Evolutionary conservation across 2,113 vertebrate genomes (phyloP).

Genomic region (Podocnemis expansa): DNA sequence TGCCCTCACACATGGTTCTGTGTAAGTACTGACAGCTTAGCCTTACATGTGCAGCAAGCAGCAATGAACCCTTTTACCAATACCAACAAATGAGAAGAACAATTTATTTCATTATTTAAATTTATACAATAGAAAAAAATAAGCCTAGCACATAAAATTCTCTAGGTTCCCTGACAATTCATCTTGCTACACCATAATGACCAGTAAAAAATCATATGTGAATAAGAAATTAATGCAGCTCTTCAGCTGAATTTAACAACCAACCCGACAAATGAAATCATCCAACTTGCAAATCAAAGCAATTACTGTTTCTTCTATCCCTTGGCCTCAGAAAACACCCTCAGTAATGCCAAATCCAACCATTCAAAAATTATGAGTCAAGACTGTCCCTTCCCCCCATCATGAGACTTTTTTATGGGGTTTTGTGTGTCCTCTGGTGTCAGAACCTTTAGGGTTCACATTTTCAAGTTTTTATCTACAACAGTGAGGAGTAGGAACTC

Average conservation of each 20-base stretch:
- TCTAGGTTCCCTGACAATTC: background rate
- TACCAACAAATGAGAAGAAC: background rate
- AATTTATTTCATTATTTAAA: background rate
- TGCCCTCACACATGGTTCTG: too few species aligned
- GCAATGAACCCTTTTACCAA: background rate
- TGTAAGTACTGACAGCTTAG: too few species aligned
- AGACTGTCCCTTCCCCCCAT: background rate
- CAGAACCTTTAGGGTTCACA: background rate
- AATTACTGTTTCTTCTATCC: too few species aligned
- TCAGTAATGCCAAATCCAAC: background rate
- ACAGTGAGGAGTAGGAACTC: background rate
- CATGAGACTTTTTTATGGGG: accelerated
- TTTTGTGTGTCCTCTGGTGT: background rate
- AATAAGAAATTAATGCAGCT: background rate
- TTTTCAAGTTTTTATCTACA: background rate
- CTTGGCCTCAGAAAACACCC: background rate
- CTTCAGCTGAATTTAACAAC: background rate
- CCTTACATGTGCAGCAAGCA: too few species aligned
- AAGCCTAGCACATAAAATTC: background rate
- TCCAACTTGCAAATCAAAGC: background rate
- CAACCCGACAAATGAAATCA: background rate
- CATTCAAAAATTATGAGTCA: background rate
- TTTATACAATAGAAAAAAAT: background rate
- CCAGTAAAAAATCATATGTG: background rate
- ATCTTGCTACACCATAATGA: background rate